These are phyloP conservation scores for Crematogaster levior DNA, from an alignment of 2,888 invertebrate species.

Conservation along the genomic window DNA sequence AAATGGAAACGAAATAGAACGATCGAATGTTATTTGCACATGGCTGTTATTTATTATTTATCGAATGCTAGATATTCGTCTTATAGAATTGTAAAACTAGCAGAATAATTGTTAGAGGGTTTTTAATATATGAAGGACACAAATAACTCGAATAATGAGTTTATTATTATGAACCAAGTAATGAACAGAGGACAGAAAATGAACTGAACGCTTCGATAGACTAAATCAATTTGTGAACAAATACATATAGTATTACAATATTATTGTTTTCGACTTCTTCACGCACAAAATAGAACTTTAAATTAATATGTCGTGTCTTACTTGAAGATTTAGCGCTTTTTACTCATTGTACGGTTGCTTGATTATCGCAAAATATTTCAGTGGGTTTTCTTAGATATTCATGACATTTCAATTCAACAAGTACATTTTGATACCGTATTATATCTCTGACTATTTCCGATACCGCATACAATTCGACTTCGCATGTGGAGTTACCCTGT, in stretches of 20 bases:
- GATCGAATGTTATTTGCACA: too few species aligned
- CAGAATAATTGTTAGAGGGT: too few species aligned
- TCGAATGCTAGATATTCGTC: too few species aligned
- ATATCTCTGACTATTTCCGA: not conserved
- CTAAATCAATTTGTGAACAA: too few species aligned
- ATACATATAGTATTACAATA: not conserved
- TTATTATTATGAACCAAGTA: too few species aligned
- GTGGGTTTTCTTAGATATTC: not conserved
- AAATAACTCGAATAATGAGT: too few species aligned
- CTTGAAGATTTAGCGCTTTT: not conserved
- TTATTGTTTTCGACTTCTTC: not conserved
- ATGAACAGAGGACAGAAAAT: too few species aligned
- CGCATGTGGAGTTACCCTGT: not conserved
- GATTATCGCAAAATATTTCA: not conserved
- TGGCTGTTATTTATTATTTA: too few species aligned
- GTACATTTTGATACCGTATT: not conserved
- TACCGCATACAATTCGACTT: not conserved
- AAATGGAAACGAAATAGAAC: too few species aligned
- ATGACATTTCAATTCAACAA: not conserved
- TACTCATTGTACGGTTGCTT: not conserved
- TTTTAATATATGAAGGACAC: too few species aligned
- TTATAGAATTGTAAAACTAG: too few species aligned
- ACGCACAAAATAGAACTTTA: not conserved
- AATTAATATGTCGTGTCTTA: not conserved
- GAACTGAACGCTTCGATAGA: too few species aligned